These are phyloP conservation scores for Pelecanoides urinatrix DNA, from an alignment of 2,113 vertebrate species.

Conservation along the genomic window DNA sequence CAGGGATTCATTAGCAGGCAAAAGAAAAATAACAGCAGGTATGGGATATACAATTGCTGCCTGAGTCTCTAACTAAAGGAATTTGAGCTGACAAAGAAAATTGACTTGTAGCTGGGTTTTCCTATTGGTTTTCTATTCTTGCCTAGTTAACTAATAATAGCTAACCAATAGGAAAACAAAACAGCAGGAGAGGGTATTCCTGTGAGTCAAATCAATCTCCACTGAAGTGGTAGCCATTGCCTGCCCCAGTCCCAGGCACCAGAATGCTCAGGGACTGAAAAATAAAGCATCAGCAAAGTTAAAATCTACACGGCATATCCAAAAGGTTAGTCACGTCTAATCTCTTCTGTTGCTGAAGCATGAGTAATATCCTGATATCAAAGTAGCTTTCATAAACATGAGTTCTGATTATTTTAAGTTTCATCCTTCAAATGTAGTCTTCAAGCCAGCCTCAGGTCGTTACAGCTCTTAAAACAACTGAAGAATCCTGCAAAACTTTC, in stretches of 20 bases:
- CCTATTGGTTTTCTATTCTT: constrained; percentile 70
- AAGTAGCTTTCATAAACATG: neutral
- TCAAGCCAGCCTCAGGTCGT: neutral
- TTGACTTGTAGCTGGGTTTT: constrained; percentile 50
- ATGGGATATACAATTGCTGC: neutral
- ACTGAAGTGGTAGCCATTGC: constrained; percentile 28
- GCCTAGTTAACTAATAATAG: constrained; percentile 74
- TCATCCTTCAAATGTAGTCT: neutral
- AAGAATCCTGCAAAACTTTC: neutral
- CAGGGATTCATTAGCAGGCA: constrained; percentile 17
- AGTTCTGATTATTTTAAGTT: neutral
- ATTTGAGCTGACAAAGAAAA: constrained; percentile 67
- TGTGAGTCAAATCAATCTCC: constrained; percentile 60
- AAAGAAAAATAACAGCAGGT: constrained; percentile 46
- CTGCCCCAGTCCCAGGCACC: neutral
- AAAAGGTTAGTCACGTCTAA: neutral
- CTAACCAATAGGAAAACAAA: constrained; percentile 55
- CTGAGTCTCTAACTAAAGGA: constrained; percentile 18
- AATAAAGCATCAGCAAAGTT: neutral
- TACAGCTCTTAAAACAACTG: neutral
- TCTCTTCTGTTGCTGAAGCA: neutral
- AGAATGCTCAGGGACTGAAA: neutral
- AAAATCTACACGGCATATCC: neutral
- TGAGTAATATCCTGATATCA: neutral
- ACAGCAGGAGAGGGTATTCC: constrained; percentile 57